A percentile compares a stretch with the other conserved stretches of the same genome.
phyloP scores from a whole-genome alignment of 2,797 vertebrate genomes.

The Amblyopsis hoosieri region DNA sequence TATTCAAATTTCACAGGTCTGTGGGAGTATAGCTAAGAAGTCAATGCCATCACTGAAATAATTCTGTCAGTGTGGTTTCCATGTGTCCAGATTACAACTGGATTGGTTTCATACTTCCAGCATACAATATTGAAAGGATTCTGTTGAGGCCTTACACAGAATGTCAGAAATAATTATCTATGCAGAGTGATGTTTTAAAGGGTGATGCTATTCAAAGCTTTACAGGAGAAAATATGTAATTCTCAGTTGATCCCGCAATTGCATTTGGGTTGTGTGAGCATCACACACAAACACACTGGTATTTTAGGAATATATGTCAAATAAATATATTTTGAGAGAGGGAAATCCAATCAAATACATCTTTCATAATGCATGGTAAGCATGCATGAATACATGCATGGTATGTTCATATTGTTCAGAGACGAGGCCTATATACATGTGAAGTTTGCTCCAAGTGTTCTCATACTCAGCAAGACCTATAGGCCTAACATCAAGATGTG shows the following conservation, averaged over 20 bases:
- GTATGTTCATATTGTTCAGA: slow-evolving; percentile 3
- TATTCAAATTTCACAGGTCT: slow-evolving; percentile 55
- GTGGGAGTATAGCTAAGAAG: slow-evolving; percentile 67
- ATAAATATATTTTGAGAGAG: slow-evolving; percentile 43
- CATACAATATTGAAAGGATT: slow-evolving; percentile 55
- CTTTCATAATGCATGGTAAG: slow-evolving; percentile 23
- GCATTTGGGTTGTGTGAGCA: slow-evolving; percentile 54
- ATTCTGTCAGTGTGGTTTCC: slow-evolving; percentile 63
- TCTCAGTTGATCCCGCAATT: slow-evolving; percentile 58
- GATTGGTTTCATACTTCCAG: slow-evolving; percentile 63
- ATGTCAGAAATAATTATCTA: slow-evolving; percentile 69
- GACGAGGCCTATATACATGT: slow-evolving; percentile 16
- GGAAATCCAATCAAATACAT: slow-evolving; percentile 44
- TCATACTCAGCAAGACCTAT: too few relatives aligned
- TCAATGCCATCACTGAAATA: slow-evolving; percentile 44
- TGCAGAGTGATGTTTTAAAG: slow-evolving; percentile 65
- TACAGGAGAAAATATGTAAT: slow-evolving; percentile 56
- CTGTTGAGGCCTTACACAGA: slow-evolving; percentile 58
- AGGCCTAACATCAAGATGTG: too few relatives aligned
- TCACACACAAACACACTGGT: slow-evolving; percentile 45
- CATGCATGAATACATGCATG: slow-evolving; percentile 34
- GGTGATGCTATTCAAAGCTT: slow-evolving; percentile 67
- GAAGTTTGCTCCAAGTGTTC: slow-evolving; percentile 26
- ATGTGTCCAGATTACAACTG: slow-evolving; percentile 68
- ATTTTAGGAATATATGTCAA: slow-evolving; percentile 70